A percentile compares a stretch with the other conserved stretches of the same genome.
Conservation (phyloP, 2,797 vertebrate genomes). For the Melanotaenia pygmaea region DNA sequence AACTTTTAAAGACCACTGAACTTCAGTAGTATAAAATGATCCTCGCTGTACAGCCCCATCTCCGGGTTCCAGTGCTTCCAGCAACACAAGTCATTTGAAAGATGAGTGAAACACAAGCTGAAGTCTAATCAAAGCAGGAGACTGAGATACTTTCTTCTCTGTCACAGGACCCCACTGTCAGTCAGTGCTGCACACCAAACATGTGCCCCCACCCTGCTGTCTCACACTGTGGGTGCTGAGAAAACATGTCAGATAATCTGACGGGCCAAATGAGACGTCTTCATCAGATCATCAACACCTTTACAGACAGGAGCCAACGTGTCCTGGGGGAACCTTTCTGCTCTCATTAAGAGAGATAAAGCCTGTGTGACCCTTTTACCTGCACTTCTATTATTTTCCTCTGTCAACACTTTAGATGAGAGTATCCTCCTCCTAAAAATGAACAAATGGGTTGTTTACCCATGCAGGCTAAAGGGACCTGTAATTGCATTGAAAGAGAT, state of each 20-base stretch:
- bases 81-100: constrained; percentile 23
- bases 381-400: constrained; percentile 24
- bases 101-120: constrained; percentile 28
- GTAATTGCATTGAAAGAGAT: no score
- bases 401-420: constrained; percentile 3
- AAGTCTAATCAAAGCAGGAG: constrained; percentile 61
- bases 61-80: constrained; percentile 15
- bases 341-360: constrained; percentile 40
- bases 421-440: background rate
- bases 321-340: constrained; percentile 54
- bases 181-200: constrained; percentile 54
- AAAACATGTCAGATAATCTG: constrained; percentile 75
- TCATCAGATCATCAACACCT: constrained; percentile 78
- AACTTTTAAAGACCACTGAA: background rate
- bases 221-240: constrained; percentile 58
- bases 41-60: constrained; percentile 9
- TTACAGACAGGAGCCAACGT: constrained; percentile 63
- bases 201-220: constrained; percentile 53
- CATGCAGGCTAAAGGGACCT: no score
- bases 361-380: constrained; percentile 35
- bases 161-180: constrained; percentile 72
- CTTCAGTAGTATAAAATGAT: background rate
- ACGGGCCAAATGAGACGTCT: constrained; percentile 76
- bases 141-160: constrained; percentile 53
- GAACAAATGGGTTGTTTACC: no score